Evolutionary conservation across 2,888 invertebrate genomes (phyloP).

Genomic region (Drosophila tripunctata): DNA sequence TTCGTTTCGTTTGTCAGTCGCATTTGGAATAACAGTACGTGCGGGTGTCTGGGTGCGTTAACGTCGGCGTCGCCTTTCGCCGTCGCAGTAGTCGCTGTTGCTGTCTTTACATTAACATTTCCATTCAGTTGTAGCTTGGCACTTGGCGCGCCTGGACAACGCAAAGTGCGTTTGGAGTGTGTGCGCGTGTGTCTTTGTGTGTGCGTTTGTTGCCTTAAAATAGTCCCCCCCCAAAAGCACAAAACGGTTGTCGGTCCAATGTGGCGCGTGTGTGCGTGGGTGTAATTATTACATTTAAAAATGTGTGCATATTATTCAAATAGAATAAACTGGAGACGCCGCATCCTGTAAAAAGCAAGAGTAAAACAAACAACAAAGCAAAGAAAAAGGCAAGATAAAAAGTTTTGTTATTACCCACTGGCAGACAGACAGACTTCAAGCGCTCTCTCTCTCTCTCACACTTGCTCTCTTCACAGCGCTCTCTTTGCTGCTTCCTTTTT

Average conservation of each 20-base stretch:
- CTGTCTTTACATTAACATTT: constrained; percentile 36
- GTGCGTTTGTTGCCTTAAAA: constrained; percentile 52
- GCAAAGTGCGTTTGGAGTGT: constrained; percentile 52
- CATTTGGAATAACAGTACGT: constrained; percentile 54
- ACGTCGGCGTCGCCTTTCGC: constrained; percentile 11
- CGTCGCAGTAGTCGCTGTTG: constrained; percentile 13
- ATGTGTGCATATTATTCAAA: neutral
- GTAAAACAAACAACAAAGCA: constrained; percentile 61
- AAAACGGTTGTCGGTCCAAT: constrained; percentile 7
- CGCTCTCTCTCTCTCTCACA: constrained; percentile 28
- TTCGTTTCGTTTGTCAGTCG: constrained; percentile 40
- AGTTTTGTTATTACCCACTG: constrained; percentile 68
- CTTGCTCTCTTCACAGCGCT: constrained; percentile 6
- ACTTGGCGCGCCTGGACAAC: constrained; percentile 61
- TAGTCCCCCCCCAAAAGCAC: constrained; percentile 42
- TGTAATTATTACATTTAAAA: constrained; percentile 9
- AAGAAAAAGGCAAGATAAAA: constrained; percentile 61
- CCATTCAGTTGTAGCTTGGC: constrained; percentile 65
- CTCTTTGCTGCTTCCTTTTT: constrained; percentile 54
- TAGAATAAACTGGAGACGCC: constrained; percentile 39
- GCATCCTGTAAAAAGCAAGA: constrained; percentile 71
- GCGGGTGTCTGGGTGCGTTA: constrained; percentile 46
- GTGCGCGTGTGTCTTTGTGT: neutral
- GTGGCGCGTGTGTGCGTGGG: constrained; percentile 10
- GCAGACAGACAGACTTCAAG: constrained; percentile 52